Percentiles rank a stretch among this genome's conserved stretches.
Evolutionary conservation across 2,888 invertebrate species (phyloP).

Genomic region (Plusia festucae): DNA sequence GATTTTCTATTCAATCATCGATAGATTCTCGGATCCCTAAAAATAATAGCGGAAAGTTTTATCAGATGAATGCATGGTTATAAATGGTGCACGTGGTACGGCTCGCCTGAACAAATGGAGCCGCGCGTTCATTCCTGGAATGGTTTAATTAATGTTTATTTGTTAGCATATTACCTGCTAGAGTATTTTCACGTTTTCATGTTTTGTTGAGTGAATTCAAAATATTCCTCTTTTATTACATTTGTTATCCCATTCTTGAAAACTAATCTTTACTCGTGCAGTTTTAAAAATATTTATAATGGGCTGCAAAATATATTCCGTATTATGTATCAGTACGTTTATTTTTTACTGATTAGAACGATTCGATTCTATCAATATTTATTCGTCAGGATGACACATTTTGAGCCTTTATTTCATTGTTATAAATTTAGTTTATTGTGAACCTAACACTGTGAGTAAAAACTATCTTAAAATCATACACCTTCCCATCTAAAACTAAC

Average conservation of each 20-base stretch:
- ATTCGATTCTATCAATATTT: no score
- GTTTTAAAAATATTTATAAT: background rate
- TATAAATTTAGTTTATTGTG: no score
- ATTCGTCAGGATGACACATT: no score
- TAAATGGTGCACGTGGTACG: slow-evolving; percentile 52
- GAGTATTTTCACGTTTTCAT: slow-evolving; percentile 20
- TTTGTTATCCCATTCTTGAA: background rate
- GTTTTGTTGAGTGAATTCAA: slow-evolving; percentile 12
- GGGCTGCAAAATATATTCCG: no score
- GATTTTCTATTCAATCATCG: no score
- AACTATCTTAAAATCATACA: no score
- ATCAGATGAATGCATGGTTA: slow-evolving; percentile 54
- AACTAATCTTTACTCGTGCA: background rate
- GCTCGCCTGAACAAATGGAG: slow-evolving; percentile 45
- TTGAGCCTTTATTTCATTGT: no score
- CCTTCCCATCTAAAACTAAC: background rate
- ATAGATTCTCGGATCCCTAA: slow-evolving; percentile 33
- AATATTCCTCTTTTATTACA: background rate
- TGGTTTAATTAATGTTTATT: slow-evolving; percentile 47
- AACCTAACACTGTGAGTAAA: no score
- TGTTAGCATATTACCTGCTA: slow-evolving; percentile 40
- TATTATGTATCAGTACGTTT: no score
- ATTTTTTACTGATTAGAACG: no score
- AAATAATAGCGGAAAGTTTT: slow-evolving; percentile 38
- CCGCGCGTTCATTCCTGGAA: slow-evolving; percentile 24